phyloP scores from a whole-genome alignment of 2,888 invertebrate genomes.

The Chydorus sphaericus region DNA sequence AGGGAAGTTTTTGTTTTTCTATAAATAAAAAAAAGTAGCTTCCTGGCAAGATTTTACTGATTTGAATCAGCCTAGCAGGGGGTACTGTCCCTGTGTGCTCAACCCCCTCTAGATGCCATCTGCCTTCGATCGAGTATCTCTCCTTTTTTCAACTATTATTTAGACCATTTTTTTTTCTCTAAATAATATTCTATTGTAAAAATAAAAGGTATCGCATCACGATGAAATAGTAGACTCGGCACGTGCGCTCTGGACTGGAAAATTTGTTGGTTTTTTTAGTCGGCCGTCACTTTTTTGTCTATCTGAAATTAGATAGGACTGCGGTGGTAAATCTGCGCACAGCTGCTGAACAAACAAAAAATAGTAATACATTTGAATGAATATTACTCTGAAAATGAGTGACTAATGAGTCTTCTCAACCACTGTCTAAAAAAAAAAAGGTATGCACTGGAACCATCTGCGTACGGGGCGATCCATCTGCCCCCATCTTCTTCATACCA shows the following conservation, averaged over 20 bases:
- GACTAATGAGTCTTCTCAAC: conserved; percentile 5
- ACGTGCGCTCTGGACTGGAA: background rate
- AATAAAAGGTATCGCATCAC: background rate
- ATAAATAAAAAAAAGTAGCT: background rate
- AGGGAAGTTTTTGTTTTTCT: background rate
- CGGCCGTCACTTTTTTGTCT: background rate
- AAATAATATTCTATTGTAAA: background rate
- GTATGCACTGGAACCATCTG: background rate
- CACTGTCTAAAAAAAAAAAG: background rate
- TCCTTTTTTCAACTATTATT: background rate
- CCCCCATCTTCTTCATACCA: background rate
- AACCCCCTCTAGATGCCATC: conserved; percentile 2
- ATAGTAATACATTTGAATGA: too few relatives aligned
- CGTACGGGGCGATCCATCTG: background rate
- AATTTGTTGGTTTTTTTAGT: background rate
- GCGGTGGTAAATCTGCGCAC: too few relatives aligned
- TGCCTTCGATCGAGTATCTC: conserved; percentile 4
- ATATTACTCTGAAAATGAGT: too few relatives aligned
- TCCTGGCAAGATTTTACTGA: conserved; percentile 1
- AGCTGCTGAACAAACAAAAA: too few relatives aligned
- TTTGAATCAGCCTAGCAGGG: conserved; percentile 4
- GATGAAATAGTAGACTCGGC: background rate
- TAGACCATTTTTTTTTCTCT: background rate
- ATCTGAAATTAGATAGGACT: background rate
- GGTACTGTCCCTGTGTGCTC: background rate